Conservation (phyloP, 2,888 invertebrate species). For the Cylloceria caligata region DNA sequence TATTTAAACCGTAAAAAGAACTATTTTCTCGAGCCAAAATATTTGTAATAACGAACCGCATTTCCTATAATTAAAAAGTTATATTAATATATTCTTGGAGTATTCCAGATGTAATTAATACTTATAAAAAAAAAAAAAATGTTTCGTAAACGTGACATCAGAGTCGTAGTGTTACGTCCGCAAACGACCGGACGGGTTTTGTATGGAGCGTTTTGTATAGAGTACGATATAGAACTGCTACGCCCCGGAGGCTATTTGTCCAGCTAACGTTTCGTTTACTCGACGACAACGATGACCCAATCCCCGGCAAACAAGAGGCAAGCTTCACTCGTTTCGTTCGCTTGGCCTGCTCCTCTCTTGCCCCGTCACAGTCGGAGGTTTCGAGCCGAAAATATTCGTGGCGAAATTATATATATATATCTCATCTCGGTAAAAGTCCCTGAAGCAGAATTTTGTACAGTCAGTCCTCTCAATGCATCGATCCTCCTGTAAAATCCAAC, state of each 20-base stretch:
- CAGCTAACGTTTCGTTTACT: slow-evolving; percentile 72
- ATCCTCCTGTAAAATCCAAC: slow-evolving; percentile 41
- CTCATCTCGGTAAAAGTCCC: slow-evolving; percentile 25
- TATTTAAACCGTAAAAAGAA: too few species aligned
- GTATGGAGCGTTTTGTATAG: slow-evolving; percentile 5
- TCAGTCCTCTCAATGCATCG: slow-evolving; percentile 28
- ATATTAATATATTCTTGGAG: too few species aligned
- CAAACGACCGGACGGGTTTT: slow-evolving; percentile 5
- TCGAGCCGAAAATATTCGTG: slow-evolving; percentile 41
- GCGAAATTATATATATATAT: slow-evolving; percentile 18
- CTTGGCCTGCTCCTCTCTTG: slow-evolving; percentile 3
- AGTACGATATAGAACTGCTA: slow-evolving; percentile 52
- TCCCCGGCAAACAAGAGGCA: slow-evolving; percentile 67
- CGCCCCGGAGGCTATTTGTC: slow-evolving; percentile 69
- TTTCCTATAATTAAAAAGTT: too few species aligned
- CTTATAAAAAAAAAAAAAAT: slow-evolving; percentile 13
- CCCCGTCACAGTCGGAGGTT: slow-evolving; percentile 16
- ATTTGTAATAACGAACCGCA: too few species aligned
- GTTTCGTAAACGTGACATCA: slow-evolving; percentile 59
- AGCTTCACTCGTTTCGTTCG: slow-evolving; percentile 58
- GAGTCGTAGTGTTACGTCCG: slow-evolving; percentile 12
- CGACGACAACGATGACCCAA: slow-evolving; percentile 71
- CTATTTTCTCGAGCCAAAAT: too few species aligned
- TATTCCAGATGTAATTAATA: neutral
- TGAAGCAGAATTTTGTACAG: slow-evolving; percentile 44